A percentile compares a stretch with the other conserved stretches of the same genome.
phyloP scores from a whole-genome alignment of 2,113 vertebrate genomes.

The Chaetodon trifascialis region DNA sequence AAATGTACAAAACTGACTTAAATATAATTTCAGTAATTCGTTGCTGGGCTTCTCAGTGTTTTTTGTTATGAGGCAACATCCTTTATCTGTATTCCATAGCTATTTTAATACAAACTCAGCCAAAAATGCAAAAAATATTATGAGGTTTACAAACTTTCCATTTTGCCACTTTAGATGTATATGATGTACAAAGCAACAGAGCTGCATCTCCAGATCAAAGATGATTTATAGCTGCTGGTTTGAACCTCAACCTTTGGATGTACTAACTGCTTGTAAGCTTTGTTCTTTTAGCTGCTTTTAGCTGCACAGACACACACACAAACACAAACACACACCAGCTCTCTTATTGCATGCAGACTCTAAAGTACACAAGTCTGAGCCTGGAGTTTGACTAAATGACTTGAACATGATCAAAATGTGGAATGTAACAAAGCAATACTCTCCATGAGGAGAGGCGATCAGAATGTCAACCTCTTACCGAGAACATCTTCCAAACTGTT shows the following conservation, averaged over 20 bases:
- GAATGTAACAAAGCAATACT: slow-evolving; percentile 77
- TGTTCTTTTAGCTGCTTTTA: slow-evolving; percentile 69
- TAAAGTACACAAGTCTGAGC: slow-evolving; percentile 62
- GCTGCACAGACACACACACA: slow-evolving; percentile 18
- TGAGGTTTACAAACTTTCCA: slow-evolving; percentile 75
- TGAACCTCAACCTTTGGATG: slow-evolving; percentile 71
- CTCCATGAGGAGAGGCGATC: slow-evolving; percentile 42
- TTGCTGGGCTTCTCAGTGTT: slow-evolving; percentile 32
- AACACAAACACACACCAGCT: slow-evolving; percentile 58
- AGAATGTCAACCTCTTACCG: slow-evolving; percentile 60
- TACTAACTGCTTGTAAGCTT: slow-evolving; percentile 68
- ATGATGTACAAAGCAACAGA: slow-evolving; percentile 55
- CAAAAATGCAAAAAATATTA: slow-evolving; percentile 77
- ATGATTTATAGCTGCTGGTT: slow-evolving; percentile 65
- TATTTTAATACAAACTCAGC: slow-evolving; percentile 77
- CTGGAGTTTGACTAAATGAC: slow-evolving; percentile 65
- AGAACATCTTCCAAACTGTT: slow-evolving; percentile 51
- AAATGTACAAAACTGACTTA: slow-evolving; percentile 57
- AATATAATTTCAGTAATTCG: slow-evolving; percentile 37
- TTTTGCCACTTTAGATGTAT: slow-evolving; percentile 69
- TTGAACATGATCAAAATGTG: slow-evolving; percentile 72
- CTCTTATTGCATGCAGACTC: slow-evolving; percentile 76
- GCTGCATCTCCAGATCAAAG: slow-evolving; percentile 58
- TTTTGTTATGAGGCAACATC: slow-evolving; percentile 63
- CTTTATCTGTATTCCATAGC: slow-evolving; percentile 74